Base-by-base conservation (phyloP, 2,113 vertebrate species). In the Catharus minimus region DNA sequence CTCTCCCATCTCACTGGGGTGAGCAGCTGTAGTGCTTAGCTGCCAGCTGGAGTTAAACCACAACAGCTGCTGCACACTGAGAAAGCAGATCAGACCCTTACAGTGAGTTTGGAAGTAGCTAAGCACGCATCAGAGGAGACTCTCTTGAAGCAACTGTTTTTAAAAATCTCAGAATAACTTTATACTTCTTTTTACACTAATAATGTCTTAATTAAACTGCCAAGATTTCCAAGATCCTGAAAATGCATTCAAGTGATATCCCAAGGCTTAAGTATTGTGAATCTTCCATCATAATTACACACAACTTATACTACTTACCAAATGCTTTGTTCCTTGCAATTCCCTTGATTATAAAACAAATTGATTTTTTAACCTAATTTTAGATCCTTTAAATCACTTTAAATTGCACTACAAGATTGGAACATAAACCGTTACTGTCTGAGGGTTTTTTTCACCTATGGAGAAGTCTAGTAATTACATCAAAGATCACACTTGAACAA, bases 341-440 rank as follows among this genome's bases (percentile, higher is more conserved):
- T 67, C 84, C 57, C 73, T 85, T 86, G 71, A 75, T 62, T 74
- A 77, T 44, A 66, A 73, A 83, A 81, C 5, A 19, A 74, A 86
- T 83, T 67, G 60, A 78, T 78, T 92, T 89, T 57, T 92, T 71
- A 12, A 75, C n/a, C 44, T 94, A 39, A 79, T 75, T 89, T 83
- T 72, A 85, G 39, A 89, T 65, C 14, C 33, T 79, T 82, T 72
- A 72, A 38, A 65, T 68, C 49, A 67, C 32, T 73, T 66, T 82
- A 78, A 86, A 92, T 86, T 68, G 13, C 61, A 44, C 84, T 86
- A 80, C 46, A 73, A 57, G 55, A 69, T 36, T 75, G 60, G 43
- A 86, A 71, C 38, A 82, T 77, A 79, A 82, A 73, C 73, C 79
- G 57, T 92, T 43, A 60, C 28, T n/a, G 41, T 52, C 67, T 13